Conservation (phyloP, 2,888 invertebrate species). For the Lasioglossum lativentre region DNA sequence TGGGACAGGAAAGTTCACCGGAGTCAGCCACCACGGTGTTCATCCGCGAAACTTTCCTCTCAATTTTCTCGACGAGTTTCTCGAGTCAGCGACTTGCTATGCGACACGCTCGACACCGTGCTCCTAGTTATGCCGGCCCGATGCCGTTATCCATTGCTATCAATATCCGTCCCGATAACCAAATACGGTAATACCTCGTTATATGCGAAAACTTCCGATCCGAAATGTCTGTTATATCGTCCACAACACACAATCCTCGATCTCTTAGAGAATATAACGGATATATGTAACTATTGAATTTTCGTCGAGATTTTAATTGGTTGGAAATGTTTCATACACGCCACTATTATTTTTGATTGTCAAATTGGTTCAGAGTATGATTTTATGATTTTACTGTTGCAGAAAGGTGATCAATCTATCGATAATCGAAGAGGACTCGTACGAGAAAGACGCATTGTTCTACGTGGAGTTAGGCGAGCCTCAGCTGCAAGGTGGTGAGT, state of each 20-base stretch:
- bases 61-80: not conserved
- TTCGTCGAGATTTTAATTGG: too few species aligned
- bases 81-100: not conserved
- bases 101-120: not conserved
- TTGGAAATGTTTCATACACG: too few species aligned
- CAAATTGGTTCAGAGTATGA: not conserved
- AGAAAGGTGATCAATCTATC: constrained; percentile 94
- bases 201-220: too few species aligned
- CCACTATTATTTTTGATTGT: too few species aligned
- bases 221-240: too few species aligned
- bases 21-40: not conserved
- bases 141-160: not conserved
- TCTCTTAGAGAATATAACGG: too few species aligned
- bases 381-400: constrained; percentile 80
- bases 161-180: not conserved
- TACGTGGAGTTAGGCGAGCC: constrained; percentile 97
- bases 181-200: not conserved
- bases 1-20: not conserved
- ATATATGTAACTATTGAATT: too few species aligned
- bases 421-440: constrained; percentile 98
- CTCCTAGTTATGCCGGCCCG: not conserved
- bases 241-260: too few species aligned
- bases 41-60: not conserved
- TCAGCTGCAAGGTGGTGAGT: constrained; percentile 93
- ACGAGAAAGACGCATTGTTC: constrained; percentile 98